Base-by-base conservation (phyloP, 2,888 invertebrate species). In the Bombylius discolor region DNA sequence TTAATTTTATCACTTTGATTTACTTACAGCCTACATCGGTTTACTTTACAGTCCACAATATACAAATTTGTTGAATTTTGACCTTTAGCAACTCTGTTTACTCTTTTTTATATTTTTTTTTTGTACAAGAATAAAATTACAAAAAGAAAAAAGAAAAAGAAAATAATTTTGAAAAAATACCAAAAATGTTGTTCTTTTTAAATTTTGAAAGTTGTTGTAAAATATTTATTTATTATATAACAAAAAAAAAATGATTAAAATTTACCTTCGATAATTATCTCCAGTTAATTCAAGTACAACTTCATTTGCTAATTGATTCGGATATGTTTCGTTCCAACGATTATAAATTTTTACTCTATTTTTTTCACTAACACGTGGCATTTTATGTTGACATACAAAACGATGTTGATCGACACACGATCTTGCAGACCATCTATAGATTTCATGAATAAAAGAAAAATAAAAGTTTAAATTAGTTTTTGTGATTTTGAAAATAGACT, bases 341-440 rank as follows among this genome's bases (percentile, higher is more conserved):
- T 66, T 63, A 62, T 74, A 74, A 56, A 74, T 67, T 61, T 69
- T 71, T 47, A 68, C 65, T 13, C 74, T 74, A 65, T 74, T 72
- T 55, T 65, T 70, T 53, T 70, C 72, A 59, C 69, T 74, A 52
- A 74, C 74, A 61, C 68, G 73, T 34, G 72, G 73, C 74, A 74
- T 73, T 64, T 72, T 73, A 63, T 74, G 74, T 61, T 74, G 73
- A 63, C 74, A 74, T 56, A 74, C 70, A 60, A 71, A 74, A 47
- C 71, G 71, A 63, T 70, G 64, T 59, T 68, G 69, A 53, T 74
- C 73, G 53, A 69, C 68, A 55, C 73, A 74, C 44, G 67, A 62
- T 50, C 71, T 70, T 53, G 73, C 72, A 49, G 74, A 72, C 74
- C 74, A 74, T 64, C 70, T 70, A 47, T 13, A 56, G 54, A 44